Evolutionary conservation across 2,113 vertebrate species (phyloP).

Genomic region (Sinocyclocheilus anshuiensis): DNA sequence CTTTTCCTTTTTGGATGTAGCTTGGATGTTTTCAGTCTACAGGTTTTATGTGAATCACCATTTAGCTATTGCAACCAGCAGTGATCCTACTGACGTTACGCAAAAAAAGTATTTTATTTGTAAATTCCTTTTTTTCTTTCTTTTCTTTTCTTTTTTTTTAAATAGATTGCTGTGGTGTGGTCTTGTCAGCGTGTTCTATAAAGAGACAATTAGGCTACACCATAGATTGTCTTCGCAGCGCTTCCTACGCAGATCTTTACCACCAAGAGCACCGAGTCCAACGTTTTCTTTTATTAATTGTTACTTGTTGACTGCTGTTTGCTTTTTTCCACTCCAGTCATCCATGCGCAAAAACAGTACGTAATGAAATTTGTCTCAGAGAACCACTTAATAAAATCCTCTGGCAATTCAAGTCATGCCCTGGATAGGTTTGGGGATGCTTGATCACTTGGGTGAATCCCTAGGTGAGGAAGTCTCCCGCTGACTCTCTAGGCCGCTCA

Average conservation of each 20-base stretch:
- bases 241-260: constrained; percentile 49
- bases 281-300: constrained; percentile 39
- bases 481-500: constrained; percentile 95
- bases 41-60: constrained; percentile 41
- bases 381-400: constrained; percentile 75
- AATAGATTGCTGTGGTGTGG: constrained; percentile 35
- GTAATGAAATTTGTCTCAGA: constrained; percentile 84
- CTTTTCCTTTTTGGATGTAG: constrained; percentile 63
- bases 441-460: constrained; percentile 90
- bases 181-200: constrained; percentile 47
- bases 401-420: constrained; percentile 66
- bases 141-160: background rate
- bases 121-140: background rate
- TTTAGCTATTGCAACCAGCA: constrained; percentile 35
- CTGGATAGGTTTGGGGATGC: constrained; percentile 57
- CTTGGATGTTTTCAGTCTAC: constrained; percentile 55
- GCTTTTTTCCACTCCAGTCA: constrained; percentile 45
- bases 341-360: constrained; percentile 56
- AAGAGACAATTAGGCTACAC: constrained; percentile 32
- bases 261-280: constrained; percentile 50
- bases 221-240: constrained; percentile 59
- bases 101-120: constrained; percentile 26
- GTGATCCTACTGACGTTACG: constrained; percentile 43
- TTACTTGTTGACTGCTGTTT: constrained; percentile 25
- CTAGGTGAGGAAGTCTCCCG: constrained; percentile 82